Evolutionary conservation across 2,113 vertebrate species (phyloP).

Genomic region (Vulpes lagopus): DNA sequence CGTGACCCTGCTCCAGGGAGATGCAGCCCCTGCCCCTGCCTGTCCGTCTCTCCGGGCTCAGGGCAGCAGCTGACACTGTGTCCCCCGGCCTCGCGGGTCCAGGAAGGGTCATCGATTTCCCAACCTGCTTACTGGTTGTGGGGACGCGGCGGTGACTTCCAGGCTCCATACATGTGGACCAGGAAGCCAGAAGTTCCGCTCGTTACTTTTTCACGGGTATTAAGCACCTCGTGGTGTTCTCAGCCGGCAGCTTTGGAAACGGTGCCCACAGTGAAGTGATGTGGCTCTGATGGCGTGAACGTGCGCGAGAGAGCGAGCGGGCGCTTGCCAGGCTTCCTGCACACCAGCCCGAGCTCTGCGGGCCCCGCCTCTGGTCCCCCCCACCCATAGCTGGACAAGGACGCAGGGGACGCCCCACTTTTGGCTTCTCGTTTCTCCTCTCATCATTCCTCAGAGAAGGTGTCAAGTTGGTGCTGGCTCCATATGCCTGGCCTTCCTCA

Average conservation of each 20-base stretch:
- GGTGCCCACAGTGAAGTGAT: neutral
- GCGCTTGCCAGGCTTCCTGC: too few species aligned
- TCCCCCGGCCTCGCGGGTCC: neutral
- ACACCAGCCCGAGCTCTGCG: neutral
- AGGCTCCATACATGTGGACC: neutral
- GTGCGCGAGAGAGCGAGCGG: rapidly evolving
- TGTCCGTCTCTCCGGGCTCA: rapidly evolving
- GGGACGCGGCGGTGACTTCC: neutral
- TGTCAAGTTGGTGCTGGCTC: neutral
- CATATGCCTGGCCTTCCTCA: neutral
- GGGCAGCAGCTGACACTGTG: neutral
- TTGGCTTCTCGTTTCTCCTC: neutral
- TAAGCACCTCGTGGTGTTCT: neutral
- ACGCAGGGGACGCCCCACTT: neutral
- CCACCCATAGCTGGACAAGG: neutral
- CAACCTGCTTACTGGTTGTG: neutral
- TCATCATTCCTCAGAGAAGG: neutral
- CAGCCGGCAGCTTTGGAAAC: neutral
- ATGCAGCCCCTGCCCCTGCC: too few species aligned
- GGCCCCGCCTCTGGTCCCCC: neutral
- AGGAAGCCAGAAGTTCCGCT: neutral
- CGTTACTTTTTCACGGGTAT: neutral
- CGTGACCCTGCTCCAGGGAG: too few species aligned
- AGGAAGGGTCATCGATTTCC: too few species aligned
- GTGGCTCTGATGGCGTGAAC: neutral